phyloP scores from a whole-genome alignment of 2,797 vertebrate species.

The Melanotaenia pygmaea region DNA sequence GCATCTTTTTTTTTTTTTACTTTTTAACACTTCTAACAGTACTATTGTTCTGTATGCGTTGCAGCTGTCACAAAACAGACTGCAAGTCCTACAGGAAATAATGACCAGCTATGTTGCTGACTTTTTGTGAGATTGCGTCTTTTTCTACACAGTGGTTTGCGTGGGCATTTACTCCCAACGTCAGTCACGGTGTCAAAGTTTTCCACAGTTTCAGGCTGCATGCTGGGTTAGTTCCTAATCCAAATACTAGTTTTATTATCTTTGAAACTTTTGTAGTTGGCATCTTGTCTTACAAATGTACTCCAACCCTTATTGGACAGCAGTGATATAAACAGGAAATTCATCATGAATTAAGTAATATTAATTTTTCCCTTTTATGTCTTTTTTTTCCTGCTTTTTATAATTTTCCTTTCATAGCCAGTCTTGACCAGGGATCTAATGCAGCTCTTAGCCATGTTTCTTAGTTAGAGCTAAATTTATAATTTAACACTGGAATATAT shows the following conservation, averaged over 20 bases:
- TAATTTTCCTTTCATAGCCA: background rate
- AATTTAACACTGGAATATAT: background rate
- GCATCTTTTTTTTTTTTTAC: background rate
- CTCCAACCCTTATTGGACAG: background rate
- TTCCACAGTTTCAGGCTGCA: slow-evolving; percentile 13
- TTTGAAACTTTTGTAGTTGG: slow-evolving; percentile 16
- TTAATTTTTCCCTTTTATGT: background rate
- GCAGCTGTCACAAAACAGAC: slow-evolving; percentile 6
- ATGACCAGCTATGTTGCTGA: slow-evolving; percentile 3
- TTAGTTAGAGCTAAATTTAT: background rate
- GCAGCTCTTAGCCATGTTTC: background rate
- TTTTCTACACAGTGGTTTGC: slow-evolving; percentile 3
- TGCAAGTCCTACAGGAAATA: slow-evolving; percentile 10
- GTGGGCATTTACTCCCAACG: slow-evolving; percentile 12
- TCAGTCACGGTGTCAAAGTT: slow-evolving; percentile 8
- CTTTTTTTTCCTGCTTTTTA: no score
- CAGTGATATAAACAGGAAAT: background rate
- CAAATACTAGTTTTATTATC: slow-evolving; percentile 11
- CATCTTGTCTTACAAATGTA: background rate
- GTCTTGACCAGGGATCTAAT: background rate
- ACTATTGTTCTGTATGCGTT: background rate
- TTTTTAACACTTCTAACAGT: background rate
- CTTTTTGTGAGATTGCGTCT: background rate
- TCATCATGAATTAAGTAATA: background rate
- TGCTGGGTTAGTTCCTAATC: slow-evolving; percentile 16